Percentiles rank a stretch among this genome's conserved stretches.
Evolutionary conservation across 2,888 invertebrate species (phyloP).

Genomic region (Allolobophora icterica): DNA sequence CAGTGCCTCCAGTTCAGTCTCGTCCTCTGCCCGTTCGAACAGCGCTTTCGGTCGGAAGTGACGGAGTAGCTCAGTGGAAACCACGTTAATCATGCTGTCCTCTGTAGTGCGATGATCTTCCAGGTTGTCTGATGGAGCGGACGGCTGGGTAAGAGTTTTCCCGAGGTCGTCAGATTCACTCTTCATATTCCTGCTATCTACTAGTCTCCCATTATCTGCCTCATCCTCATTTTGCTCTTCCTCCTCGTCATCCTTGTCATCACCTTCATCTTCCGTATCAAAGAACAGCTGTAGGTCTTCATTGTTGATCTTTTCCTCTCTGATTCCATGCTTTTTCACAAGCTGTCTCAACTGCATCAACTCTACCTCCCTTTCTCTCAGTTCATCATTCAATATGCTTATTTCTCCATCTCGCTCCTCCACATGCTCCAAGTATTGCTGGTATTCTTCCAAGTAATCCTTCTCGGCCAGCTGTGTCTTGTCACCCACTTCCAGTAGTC

Average conservation of each 20-base stretch:
- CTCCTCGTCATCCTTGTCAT: background rate
- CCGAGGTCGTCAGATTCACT: background rate
- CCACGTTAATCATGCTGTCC: slow-evolving; percentile 13
- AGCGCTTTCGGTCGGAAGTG: background rate
- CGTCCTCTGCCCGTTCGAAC: background rate
- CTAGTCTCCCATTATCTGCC: background rate
- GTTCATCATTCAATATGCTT: slow-evolving; percentile 24
- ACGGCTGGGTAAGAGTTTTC: background rate
- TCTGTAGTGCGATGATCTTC: background rate
- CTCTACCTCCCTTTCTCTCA: slow-evolving; percentile 23
- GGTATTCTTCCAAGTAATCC: slow-evolving; percentile 30
- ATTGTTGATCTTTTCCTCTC: background rate
- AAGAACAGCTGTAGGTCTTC: slow-evolving; percentile 28
- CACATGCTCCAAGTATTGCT: slow-evolving; percentile 26
- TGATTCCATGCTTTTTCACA: background rate
- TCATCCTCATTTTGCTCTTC: slow-evolving; percentile 20
- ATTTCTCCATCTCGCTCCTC: slow-evolving; percentile 27
- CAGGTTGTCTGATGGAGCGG: background rate
- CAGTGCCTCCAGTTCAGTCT: slow-evolving; percentile 7
- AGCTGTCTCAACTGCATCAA: slow-evolving; percentile 12
- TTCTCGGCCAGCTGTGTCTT: background rate
- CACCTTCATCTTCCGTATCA: slow-evolving; percentile 35
- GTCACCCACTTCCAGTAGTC: background rate
- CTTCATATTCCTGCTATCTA: background rate
- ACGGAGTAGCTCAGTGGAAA: background rate